These are phyloP conservation scores for Cromileptes altivelis DNA, from an alignment of 2,113 vertebrate species.

Conservation along the genomic window DNA sequence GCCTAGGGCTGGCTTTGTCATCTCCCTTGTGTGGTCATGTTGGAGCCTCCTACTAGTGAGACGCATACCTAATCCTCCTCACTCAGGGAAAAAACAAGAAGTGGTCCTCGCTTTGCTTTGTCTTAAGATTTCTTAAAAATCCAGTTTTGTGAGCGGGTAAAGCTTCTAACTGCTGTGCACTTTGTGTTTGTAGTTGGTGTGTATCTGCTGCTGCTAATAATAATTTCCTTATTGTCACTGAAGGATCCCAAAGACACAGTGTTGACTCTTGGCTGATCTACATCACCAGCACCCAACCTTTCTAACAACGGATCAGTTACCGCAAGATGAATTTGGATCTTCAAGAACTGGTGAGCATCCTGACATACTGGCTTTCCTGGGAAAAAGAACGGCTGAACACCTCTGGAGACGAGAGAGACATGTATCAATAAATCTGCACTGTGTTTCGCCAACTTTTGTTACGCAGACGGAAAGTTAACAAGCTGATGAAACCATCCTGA, in stretches of 20 bases:
- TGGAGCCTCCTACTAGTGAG: slow-evolving; percentile 43
- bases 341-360: slow-evolving; percentile 19
- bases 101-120: neutral
- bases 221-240: slow-evolving; percentile 8
- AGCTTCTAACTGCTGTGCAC: neutral
- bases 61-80: slow-evolving; percentile 58
- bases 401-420: slow-evolving; percentile 8
- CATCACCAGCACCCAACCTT: neutral
- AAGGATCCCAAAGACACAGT: slow-evolving; percentile 12
- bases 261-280: slow-evolving; percentile 24
- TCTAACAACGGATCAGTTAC: slow-evolving; percentile 22
- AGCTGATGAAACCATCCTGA: slow-evolving; percentile 59
- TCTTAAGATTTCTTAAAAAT: neutral
- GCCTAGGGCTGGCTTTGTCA: slow-evolving; percentile 63
- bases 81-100: slow-evolving; percentile 28
- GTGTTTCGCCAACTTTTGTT: neutral
- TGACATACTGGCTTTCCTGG: slow-evolving; percentile 12
- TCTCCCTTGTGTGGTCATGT: slow-evolving; percentile 64
- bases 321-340: slow-evolving; percentile 54
- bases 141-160: neutral
- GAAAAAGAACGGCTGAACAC: neutral
- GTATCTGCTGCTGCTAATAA: neutral
- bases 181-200: neutral
- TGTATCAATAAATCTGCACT: slow-evolving; percentile 2
- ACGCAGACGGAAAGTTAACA: slow-evolving; percentile 26